phyloP scores from a whole-genome alignment of 2,888 invertebrate species.

The Netelia melanura region DNA sequence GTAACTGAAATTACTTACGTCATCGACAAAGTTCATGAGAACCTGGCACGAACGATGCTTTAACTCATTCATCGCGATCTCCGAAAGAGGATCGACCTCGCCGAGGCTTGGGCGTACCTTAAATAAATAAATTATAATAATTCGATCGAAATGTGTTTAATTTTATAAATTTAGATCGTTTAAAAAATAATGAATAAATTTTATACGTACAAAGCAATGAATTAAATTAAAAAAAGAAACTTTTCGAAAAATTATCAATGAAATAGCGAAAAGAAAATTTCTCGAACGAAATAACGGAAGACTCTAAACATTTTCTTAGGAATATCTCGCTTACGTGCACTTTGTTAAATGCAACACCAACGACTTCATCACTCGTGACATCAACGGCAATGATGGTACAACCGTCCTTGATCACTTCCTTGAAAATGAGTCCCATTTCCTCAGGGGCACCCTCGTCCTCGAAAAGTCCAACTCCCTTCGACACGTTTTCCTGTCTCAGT shows the following conservation, averaged over 20 bases:
- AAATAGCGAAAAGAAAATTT: not conserved
- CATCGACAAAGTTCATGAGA: conserved; percentile 76
- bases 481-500: conserved; percentile 77
- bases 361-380: conserved; percentile 86
- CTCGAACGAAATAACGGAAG: not conserved
- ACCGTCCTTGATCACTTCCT: conserved; percentile 86
- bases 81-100: conserved; percentile 69
- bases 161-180: too few relatives aligned
- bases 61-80: conserved; percentile 74
- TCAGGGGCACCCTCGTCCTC: conserved; percentile 78
- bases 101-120: conserved; percentile 59
- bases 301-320: not conserved
- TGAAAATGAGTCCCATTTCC: conserved; percentile 74
- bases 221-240: not conserved
- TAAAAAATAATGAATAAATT: too few relatives aligned
- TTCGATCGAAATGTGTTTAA: not conserved
- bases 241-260: not conserved
- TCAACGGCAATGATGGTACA: conserved; percentile 88
- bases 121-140: not conserved
- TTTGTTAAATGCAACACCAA: conserved; percentile 89
- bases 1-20: conserved; percentile 72
- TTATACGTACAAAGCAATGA: too few relatives aligned
- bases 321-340: conserved; percentile 86
- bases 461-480: conserved; percentile 77
- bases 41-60: conserved; percentile 75